Evolutionary conservation across 2,888 invertebrate genomes (phyloP).

Genomic region (Drosophila macrospina): DNA sequence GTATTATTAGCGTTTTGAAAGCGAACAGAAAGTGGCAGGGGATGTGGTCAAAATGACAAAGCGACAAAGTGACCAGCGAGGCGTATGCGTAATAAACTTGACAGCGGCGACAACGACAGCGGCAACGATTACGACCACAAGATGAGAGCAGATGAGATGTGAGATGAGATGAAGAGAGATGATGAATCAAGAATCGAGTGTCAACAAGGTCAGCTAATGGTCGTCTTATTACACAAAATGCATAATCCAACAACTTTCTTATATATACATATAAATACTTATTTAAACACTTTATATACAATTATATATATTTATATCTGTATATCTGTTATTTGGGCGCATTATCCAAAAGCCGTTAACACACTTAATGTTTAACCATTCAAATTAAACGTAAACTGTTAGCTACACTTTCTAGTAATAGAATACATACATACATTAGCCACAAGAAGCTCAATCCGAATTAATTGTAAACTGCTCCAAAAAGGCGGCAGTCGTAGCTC

Average conservation of each 20-base stretch:
- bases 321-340: constrained; percentile 26
- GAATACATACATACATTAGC: constrained; percentile 31
- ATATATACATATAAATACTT: constrained; percentile 35
- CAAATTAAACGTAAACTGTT: constrained; percentile 43
- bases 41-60: constrained; percentile 45
- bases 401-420: constrained; percentile 49
- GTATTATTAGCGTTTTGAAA: constrained; percentile 46
- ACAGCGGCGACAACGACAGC: constrained; percentile 51
- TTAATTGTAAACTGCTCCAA: constrained; percentile 65
- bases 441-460: constrained; percentile 31
- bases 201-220: constrained; percentile 79
- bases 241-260: constrained; percentile 59
- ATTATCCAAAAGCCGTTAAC: constrained; percentile 42
- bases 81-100: constrained; percentile 66
- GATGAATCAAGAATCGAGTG: constrained; percentile 28
- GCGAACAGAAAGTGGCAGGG: constrained; percentile 26
- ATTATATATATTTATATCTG: no score
- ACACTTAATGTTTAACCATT: constrained; percentile 49
- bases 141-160: background rate
- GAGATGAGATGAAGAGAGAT: constrained; percentile 1
- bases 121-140: constrained; percentile 12
- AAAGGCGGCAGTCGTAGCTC: constrained; percentile 60
- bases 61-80: constrained; percentile 62
- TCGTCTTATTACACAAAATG: constrained; percentile 72
- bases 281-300: constrained; percentile 25